Evolutionary conservation across 2,888 invertebrate genomes (phyloP).

Genomic region (Petrolisthes cinctipes): DNA sequence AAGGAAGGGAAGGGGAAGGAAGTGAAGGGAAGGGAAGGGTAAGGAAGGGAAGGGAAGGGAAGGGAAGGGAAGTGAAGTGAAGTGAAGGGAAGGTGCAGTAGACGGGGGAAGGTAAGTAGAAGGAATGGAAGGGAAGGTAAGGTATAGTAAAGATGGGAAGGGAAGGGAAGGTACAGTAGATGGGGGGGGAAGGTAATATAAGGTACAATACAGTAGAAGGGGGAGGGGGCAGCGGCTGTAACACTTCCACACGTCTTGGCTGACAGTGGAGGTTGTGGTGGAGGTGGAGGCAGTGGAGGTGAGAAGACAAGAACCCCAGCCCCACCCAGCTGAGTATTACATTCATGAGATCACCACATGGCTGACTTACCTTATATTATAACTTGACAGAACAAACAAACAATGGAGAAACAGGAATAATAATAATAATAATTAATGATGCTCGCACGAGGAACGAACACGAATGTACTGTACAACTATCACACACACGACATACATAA

Average conservation of each 20-base stretch:
- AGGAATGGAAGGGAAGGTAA: background rate
- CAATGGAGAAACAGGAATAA: conserved; percentile 35
- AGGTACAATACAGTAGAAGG: background rate
- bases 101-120: too few species aligned
- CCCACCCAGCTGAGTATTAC: conserved; percentile 37
- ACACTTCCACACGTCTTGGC: too few species aligned
- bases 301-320: background rate
- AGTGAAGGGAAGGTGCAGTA: background rate
- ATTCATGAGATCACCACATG: conserved; percentile 59
- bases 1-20: background rate
- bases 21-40: background rate
- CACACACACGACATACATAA: conserved; percentile 25
- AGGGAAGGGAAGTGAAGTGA: background rate
- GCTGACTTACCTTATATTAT: conserved; percentile 33
- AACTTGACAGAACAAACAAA: conserved; percentile 44
- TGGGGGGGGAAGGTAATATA: background rate
- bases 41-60: background rate
- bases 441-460: conserved; percentile 39
- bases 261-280: background rate
- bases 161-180: background rate
- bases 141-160: background rate
- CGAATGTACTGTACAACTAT: conserved; percentile 47
- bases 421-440: background rate
- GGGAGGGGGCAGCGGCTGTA: background rate
- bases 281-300: background rate